A percentile compares a stretch with the other conserved stretches of the same genome.
These are phyloP conservation scores for Caenorhabditis virilis DNA, from an alignment of 2,888 invertebrate genomes.

Conservation along the genomic window DNA sequence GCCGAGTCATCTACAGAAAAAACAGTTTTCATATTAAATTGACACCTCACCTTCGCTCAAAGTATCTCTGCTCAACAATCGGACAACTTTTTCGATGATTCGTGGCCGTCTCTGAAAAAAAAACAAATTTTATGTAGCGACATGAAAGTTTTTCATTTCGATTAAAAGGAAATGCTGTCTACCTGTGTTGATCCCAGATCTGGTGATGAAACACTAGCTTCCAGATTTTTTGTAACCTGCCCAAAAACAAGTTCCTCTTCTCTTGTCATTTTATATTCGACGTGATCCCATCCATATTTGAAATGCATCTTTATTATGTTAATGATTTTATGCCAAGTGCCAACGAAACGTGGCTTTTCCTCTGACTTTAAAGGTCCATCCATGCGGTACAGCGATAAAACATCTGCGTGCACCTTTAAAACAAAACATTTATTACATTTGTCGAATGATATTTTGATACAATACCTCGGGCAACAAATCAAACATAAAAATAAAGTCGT, in stretches of 20 bases:
- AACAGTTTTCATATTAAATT: too few relatives aligned
- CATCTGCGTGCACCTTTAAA: conserved; percentile 37
- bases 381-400: conserved; percentile 17
- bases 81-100: conserved; percentile 20
- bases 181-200: too few relatives aligned
- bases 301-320: conserved; percentile 17
- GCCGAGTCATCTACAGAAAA: too few relatives aligned
- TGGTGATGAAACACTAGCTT: too few relatives aligned
- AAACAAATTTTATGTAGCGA: too few relatives aligned
- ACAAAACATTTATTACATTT: neutral
- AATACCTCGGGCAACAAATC: conserved; percentile 15
- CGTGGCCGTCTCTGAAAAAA: conserved; percentile 18
- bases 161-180: too few relatives aligned
- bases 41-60: conserved; percentile 28
- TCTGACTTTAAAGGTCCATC: conserved; percentile 19
- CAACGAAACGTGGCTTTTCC: conserved; percentile 3
- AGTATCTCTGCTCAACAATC: conserved; percentile 26
- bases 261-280: too few relatives aligned
- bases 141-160: neutral
- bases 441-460: neutral
- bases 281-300: conserved; percentile 23
- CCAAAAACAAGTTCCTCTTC: too few relatives aligned
- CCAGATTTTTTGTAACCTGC: too few relatives aligned
- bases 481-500: conserved; percentile 19
- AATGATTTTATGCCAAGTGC: conserved; percentile 18